A percentile compares a stretch with the other conserved stretches of the same genome.
phyloP scores from a whole-genome alignment of 2,888 invertebrate genomes.

The Prenolepis imparis region DNA sequence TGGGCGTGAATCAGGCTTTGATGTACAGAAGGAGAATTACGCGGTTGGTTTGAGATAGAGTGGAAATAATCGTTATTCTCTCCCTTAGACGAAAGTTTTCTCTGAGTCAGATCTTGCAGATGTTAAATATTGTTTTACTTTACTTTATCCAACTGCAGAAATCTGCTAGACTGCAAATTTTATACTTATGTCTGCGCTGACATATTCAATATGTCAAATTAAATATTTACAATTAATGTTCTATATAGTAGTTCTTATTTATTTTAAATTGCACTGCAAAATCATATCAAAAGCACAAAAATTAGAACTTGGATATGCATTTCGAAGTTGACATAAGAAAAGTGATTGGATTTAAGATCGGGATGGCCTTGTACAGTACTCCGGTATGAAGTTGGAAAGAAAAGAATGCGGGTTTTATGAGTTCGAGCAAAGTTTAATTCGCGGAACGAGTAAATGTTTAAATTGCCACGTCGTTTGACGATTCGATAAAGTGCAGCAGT shows the following conservation, averaged over 20 bases:
- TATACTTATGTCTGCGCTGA: slow-evolving; percentile 8
- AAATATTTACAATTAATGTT: background rate
- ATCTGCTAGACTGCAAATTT: background rate
- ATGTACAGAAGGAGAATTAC: slow-evolving; percentile 77
- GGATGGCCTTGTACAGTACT: background rate
- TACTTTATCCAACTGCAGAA: background rate
- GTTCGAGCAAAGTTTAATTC: slow-evolving; percentile 29
- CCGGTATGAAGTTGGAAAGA: background rate
- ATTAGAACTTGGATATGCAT: background rate
- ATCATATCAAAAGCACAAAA: background rate
- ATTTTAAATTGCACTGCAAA: background rate
- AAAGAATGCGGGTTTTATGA: slow-evolving; percentile 6
- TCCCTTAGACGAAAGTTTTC: slow-evolving; percentile 24
- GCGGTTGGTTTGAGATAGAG: slow-evolving; percentile 75
- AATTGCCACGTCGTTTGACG: background rate
- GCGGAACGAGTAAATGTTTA: slow-evolving; percentile 32
- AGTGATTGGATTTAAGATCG: background rate
- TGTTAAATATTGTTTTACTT: slow-evolving; percentile 9
- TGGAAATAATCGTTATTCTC: slow-evolving; percentile 77
- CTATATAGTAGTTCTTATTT: background rate
- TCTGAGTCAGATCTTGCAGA: background rate
- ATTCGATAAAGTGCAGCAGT: background rate
- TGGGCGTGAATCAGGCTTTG: slow-evolving; percentile 79
- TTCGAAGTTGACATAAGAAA: background rate
- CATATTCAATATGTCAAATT: slow-evolving; percentile 14